phyloP scores from a whole-genome alignment of 2,888 invertebrate genomes.

The Xanthorhoe designata region DNA sequence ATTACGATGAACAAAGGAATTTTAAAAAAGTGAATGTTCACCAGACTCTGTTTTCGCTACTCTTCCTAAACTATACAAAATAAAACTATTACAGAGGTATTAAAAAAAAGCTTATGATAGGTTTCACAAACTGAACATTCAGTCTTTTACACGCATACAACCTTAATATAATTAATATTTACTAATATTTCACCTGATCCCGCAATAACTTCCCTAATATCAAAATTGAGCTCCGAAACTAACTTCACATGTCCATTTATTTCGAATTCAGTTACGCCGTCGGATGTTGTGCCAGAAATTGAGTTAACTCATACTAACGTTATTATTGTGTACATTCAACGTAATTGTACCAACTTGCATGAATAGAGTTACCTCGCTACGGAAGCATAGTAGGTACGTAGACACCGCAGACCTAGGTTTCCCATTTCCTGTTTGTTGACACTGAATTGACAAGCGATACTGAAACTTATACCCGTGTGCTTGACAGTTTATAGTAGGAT shows the following conservation, averaged over 20 bases:
- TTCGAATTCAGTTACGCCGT: slow-evolving; percentile 9
- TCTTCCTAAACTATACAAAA: too few relatives aligned
- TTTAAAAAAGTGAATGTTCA: too few relatives aligned
- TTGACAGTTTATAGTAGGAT: neutral
- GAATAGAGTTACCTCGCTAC: slow-evolving; percentile 13
- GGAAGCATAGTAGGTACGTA: neutral
- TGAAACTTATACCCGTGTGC: neutral
- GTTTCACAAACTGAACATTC: too few relatives aligned
- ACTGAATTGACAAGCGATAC: slow-evolving; percentile 2
- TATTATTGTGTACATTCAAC: slow-evolving; percentile 21
- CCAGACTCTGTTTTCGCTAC: too few relatives aligned
- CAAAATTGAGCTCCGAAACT: neutral
- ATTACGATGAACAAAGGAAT: too few relatives aligned
- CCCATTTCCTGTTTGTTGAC: slow-evolving; percentile 9
- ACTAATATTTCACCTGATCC: too few relatives aligned
- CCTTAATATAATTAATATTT: too few relatives aligned
- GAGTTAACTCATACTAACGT: slow-evolving; percentile 12
- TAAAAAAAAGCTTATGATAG: too few relatives aligned
- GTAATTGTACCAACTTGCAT: slow-evolving; percentile 12
- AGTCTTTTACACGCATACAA: too few relatives aligned
- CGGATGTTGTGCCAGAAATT: slow-evolving; percentile 11
- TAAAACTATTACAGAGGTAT: too few relatives aligned
- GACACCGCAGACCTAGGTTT: slow-evolving; percentile 8
- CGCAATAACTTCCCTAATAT: neutral
- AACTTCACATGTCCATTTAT: neutral